phyloP scores from a whole-genome alignment of 2,797 vertebrate genomes.

The Pangasius mekongensis region DNA sequence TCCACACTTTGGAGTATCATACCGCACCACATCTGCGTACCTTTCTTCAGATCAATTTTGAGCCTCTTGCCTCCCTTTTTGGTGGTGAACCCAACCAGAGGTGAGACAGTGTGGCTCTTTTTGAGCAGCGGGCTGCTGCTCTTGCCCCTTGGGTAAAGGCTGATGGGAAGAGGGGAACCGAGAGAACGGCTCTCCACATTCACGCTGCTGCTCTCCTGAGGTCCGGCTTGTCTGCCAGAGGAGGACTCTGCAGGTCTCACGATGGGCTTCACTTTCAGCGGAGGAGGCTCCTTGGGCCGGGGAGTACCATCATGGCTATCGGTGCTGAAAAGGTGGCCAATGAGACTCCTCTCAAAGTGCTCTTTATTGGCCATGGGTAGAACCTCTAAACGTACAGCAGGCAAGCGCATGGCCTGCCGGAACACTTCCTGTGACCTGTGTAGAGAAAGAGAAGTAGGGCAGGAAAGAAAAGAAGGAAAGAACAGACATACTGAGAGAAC shows the following conservation, averaged over 20 bases:
- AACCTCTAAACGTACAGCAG: conserved; percentile 81
- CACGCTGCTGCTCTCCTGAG: conserved; percentile 51
- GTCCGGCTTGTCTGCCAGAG: conserved; percentile 53
- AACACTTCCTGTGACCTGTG: conserved; percentile 88
- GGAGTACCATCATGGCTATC: conserved; percentile 72
- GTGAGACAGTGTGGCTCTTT: conserved; percentile 80
- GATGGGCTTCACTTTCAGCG: conserved; percentile 78
- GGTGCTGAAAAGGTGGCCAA: conserved; percentile 78
- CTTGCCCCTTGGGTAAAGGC: conserved; percentile 57
- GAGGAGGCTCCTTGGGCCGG: conserved; percentile 77
- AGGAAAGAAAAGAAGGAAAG: background rate
- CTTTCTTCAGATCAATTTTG: conserved; percentile 94
- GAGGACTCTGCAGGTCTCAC: conserved; percentile 67
- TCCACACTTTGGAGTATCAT: background rate
- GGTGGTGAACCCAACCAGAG: conserved; percentile 80
- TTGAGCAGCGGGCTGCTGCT: conserved; percentile 72
- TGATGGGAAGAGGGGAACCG: conserved; percentile 44
- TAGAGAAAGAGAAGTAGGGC: background rate
- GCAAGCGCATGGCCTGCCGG: conserved; percentile 89
- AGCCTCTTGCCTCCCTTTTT: conserved; percentile 86
- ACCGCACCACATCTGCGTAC: conserved; percentile 67
- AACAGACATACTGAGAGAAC: too few relatives aligned
- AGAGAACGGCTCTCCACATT: conserved; percentile 54
- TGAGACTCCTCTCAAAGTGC: conserved; percentile 87
- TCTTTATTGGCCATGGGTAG: conserved; percentile 84